Base-by-base conservation (phyloP, 1,140 invertebrate genomes). In the Cydia splendana region DNA sequence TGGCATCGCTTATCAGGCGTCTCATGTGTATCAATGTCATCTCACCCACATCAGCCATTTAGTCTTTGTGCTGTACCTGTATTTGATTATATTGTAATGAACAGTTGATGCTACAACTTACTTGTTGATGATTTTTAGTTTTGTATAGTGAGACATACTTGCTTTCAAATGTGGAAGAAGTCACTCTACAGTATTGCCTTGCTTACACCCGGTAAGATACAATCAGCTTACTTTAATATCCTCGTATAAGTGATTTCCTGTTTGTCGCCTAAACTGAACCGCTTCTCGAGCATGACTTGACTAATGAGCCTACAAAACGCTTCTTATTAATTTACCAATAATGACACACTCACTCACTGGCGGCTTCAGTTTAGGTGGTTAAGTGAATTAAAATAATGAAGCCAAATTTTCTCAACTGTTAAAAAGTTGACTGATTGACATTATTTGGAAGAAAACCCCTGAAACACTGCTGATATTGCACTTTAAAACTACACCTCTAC, bases 81-180 rank as follows among this genome's bases (percentile, higher is more conserved):
- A 89, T 85, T 71, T 83, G 77, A 86, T 84, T 87, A 87, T 90
- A 90, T 87, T 91, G 87, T 90, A 85, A 81, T 87, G 84, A 91
- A 93, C 90, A 89, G 90, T 93, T 91, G 87, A 91, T 89, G 91
- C 91, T 91, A 93, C 88, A 90, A 91, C 85, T 88, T 90, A 85
- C 84, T 80, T 87, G 85, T 90, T 90, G 88, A 91, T 86, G 85
- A 89, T 88, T 93, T 88, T 92, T 91, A 89, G 87, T 92, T 92
- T 87, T 89, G 90, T 93, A 93, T 93, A 93, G 91, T 91, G 90
- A 92, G 87, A 92, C 87, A 89, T 91, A 84, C 84, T 93, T 89
- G 89, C 91, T 93, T 93, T 91, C 88, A 89, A 91, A 93, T 91
- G 89, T 92, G 90, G 91, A 93, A 92, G 91, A 93, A 93, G 91